Conservation (phyloP, 2,888 invertebrate genomes). For the Nymphalis polychloros region DNA sequence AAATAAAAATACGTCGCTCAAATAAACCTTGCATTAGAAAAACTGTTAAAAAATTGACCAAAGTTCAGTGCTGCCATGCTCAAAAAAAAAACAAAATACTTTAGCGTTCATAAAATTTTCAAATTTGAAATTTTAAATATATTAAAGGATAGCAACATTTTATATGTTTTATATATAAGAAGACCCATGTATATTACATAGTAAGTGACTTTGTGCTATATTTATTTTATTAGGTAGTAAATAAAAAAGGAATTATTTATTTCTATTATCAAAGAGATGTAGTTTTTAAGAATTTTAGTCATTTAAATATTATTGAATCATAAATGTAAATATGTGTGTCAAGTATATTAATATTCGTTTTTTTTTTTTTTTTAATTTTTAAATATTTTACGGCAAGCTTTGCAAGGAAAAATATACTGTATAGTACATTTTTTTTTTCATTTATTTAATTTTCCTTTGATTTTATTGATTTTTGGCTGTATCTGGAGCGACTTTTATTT, state of each 20-base stretch:
- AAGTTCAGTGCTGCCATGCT: slow-evolving; percentile 20
- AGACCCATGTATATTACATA: slow-evolving; percentile 19
- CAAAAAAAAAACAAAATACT: neutral
- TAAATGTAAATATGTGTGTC: slow-evolving; percentile 43
- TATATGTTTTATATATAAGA: slow-evolving; percentile 21
- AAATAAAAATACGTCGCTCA: too few relatives aligned
- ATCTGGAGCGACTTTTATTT: neutral
- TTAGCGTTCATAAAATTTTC: slow-evolving; percentile 29
- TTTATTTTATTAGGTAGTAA: slow-evolving; percentile 39
- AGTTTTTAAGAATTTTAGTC: slow-evolving; percentile 31
- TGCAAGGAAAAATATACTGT: slow-evolving; percentile 54
- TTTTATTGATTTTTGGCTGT: slow-evolving; percentile 1
- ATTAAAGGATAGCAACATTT: slow-evolving; percentile 25
- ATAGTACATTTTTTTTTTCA: slow-evolving; percentile 55
- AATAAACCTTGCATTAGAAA: too few relatives aligned
- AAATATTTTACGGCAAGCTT: slow-evolving; percentile 37
- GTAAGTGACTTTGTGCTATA: slow-evolving; percentile 37
- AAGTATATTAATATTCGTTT: slow-evolving; percentile 36
- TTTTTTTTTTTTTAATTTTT: slow-evolving; percentile 41
- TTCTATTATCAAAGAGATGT: slow-evolving; percentile 31
- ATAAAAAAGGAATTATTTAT: slow-evolving; percentile 31
- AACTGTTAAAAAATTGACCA: neutral
- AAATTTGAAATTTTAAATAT: slow-evolving; percentile 17
- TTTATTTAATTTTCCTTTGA: slow-evolving; percentile 35
- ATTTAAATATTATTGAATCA: slow-evolving; percentile 37